Evolutionary conservation across 2,113 vertebrate species (phyloP).

Genomic region (Marmota flaviventris): DNA sequence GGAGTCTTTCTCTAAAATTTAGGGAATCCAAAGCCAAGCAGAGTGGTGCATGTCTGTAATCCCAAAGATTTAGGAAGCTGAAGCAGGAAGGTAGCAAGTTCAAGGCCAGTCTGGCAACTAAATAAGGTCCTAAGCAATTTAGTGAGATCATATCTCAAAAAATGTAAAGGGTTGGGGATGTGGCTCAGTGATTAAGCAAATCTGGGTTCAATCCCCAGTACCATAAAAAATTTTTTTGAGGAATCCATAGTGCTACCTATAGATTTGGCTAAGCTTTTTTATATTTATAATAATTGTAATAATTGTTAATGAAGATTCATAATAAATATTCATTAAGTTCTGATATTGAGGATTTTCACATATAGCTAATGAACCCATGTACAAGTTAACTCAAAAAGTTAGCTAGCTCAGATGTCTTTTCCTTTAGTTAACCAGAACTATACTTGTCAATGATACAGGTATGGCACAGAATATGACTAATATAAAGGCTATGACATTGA

Average conservation of each 20-base stretch:
- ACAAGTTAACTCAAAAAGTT: conserved; percentile 16
- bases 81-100: too few species aligned
- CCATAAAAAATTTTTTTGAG: not conserved
- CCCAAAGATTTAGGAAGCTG: too few species aligned
- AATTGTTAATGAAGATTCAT: not conserved
- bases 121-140: too few species aligned
- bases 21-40: not conserved
- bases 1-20: conserved; percentile 31
- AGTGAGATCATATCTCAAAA: too few species aligned
- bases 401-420: not conserved
- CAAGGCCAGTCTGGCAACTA: too few species aligned
- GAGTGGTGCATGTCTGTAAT: too few species aligned
- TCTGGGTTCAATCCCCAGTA: too few species aligned
- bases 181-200: too few species aligned
- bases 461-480: not conserved
- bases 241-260: not conserved
- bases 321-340: conserved; percentile 19
- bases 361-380: not conserved
- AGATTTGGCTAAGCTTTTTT: conserved; percentile 35
- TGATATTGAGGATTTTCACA: not conserved
- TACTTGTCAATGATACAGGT: not conserved
- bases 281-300: not conserved
- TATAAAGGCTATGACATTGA: not conserved
- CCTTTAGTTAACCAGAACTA: not conserved
- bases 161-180: too few species aligned